Percentiles rank a stretch among this genome's conserved stretches.
Conservation (phyloP, 2,113 vertebrate species). For the Lamprologus callipterus region DNA sequence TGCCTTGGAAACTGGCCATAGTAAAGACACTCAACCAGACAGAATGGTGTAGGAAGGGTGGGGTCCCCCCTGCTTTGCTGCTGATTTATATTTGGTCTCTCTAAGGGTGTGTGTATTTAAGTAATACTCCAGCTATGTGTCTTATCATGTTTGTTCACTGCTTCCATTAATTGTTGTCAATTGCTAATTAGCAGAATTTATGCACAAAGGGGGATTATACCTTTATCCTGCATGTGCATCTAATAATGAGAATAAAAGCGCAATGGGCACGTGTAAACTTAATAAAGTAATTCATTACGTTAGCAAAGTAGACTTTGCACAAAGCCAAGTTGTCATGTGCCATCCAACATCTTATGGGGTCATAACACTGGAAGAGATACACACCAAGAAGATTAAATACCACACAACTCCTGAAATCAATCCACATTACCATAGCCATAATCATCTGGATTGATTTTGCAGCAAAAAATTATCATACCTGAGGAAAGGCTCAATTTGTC, state of each 20-base stretch:
- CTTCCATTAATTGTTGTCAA: neutral
- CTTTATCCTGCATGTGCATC: neutral
- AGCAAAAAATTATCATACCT: constrained; percentile 47
- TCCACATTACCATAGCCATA: constrained; percentile 53
- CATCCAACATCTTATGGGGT: neutral
- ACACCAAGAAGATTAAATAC: constrained; percentile 29
- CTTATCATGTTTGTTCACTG: constrained; percentile 1
- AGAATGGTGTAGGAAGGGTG: neutral
- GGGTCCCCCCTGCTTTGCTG: constrained; percentile 1
- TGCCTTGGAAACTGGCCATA: constrained; percentile 24
- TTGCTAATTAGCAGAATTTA: neutral
- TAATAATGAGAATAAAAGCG: neutral
- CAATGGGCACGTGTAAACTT: neutral
- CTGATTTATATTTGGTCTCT: constrained; percentile 32
- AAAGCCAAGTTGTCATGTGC: neutral
- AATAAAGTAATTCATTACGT: neutral
- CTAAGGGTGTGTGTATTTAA: neutral
- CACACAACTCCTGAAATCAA: constrained; percentile 26
- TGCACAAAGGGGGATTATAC: neutral
- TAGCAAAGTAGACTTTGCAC: neutral
- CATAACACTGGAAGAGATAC: neutral
- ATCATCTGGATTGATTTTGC: constrained; percentile 51
- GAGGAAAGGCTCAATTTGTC: constrained; percentile 42
- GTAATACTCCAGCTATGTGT: neutral
- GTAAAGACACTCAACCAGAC: constrained; percentile 12